Evolutionary conservation across 2,888 invertebrate species (phyloP), one percentile per base, ranked within the genome.

Genomic region (Pristionchus entomophagus): DNA sequence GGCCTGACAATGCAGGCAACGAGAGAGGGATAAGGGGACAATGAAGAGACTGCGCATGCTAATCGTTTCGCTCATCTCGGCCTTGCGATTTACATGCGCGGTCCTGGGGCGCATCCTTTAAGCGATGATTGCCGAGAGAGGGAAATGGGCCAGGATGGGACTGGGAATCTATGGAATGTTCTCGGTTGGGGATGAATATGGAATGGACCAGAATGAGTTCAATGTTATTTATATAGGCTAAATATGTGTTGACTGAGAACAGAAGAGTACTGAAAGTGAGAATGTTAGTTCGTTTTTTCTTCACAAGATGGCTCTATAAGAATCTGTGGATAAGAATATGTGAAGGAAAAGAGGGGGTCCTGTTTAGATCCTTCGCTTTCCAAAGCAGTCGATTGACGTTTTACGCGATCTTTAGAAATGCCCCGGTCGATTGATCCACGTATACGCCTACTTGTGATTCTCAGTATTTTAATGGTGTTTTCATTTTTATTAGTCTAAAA

Each of bases 81-180:
- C n/a, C n/a, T n/a, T n/a, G n/a, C n/a, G n/a, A n/a, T n/a, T n/a
- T n/a, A n/a, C n/a, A n/a, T n/a, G n/a, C n/a, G n/a, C n/a, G n/a
- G n/a, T n/a, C n/a, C n/a, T n/a, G n/a, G n/a, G n/a, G n/a, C n/a
- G n/a, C n/a, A n/a, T n/a, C n/a, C n/a, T 45, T 45, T 32, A n/a
- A 17, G 65, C 17, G 35, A 65, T 65, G 65, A 5, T 32, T 35
- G 32, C 65, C 65, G 35, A 65, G 65, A 65, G 65, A 17, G 32
- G 65, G 65, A 65, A 65, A 35, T 65, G 65, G 65, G 35, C 65
- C 65, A 59, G 65, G 65, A 65, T 14, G 22, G 65, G 22, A 3
- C 65, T 65, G 65, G 65, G 65, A 65, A 65, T 35, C 1, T 35
- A n/a, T n/a, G n/a, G n/a, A n/a, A n/a, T n/a, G n/a, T n/a, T n/a